These are phyloP conservation scores for Dreissena polymorpha DNA, from an alignment of 1,140 invertebrate species.

Conservation along the genomic window DNA sequence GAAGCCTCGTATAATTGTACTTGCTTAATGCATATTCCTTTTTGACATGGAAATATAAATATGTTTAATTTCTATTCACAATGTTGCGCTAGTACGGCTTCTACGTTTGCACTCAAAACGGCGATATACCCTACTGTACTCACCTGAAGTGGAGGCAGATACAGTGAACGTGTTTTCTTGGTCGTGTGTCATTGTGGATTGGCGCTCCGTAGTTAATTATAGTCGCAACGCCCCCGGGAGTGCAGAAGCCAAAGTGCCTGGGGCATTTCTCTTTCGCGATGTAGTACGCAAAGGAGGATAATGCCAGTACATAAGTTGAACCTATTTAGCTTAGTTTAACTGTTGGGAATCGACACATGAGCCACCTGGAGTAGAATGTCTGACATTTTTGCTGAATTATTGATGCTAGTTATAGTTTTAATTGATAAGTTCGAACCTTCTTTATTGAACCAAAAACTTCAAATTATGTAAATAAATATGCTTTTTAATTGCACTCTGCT, in stretches of 20 bases:
- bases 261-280: conserved; percentile 34
- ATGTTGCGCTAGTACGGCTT: too few species aligned
- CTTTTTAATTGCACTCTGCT: too few species aligned
- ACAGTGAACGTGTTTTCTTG: neutral
- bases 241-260: conserved; percentile 24
- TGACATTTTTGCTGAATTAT: neutral
- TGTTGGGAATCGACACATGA: neutral
- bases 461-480: too few species aligned
- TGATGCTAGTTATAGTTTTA: too few species aligned
- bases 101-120: neutral
- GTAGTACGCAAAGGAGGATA: conserved; percentile 10
- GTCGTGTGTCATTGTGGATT: neutral
- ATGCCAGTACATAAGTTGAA: too few species aligned
- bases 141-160: neutral
- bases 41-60: too few species aligned
- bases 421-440: too few species aligned
- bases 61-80: too few species aligned
- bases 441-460: too few species aligned
- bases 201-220: neutral
- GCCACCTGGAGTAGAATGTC: neutral
- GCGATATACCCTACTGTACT: neutral
- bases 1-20: neutral
- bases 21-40: neutral
- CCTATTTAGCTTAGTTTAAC: conserved; percentile 12
- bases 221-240: neutral